Base-by-base conservation (phyloP, 2,888 invertebrate genomes). In the Ornithoptera priamus region DNA sequence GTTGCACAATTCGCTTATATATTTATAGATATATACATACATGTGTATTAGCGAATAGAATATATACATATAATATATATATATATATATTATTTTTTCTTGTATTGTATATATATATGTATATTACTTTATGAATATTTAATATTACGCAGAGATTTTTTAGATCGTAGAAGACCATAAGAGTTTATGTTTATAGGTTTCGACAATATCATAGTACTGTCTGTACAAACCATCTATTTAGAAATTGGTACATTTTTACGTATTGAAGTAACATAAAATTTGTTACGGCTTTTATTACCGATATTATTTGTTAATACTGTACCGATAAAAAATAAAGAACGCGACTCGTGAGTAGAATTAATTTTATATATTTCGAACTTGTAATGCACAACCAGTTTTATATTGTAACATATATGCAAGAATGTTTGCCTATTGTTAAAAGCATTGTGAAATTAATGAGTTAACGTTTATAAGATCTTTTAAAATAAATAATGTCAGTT, bases 331-430 rank as follows among this genome's bases (percentile, higher is more conserved):
- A 69, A 65, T 69, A 69, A 64, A 64, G 42, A 53, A 65, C 61
- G 24, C 30, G 8, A 64, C 59, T 67, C 78, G 77, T 77, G 78
- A 72, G 75, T 75, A 72, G 77, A 79, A 78, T 79, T 71, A 62
- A 42, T 72, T 72, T 74, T 72, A 65, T 39, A 39, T 71, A 68
- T 76, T 77, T 78, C 76, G 67, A 73, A 66, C 65, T 62, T 69
- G 70, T 73, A 70, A 74, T 74, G 71, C 71, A 68, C 72, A 59
- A 62, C 20, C 20, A 20, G 57, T 57, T 53, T 53, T n/a, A 1
- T 53, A 5, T 8, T 22, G 24, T 53, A 62, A 62, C 65, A 64
- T 62, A 68, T 65, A 71, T 60, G 67, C 39, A 67, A 67, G 60
- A 64, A 64, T 64, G 12, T 22, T 36, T 1, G 56, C 56, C n/a